Evolutionary conservation across 2,113 vertebrate species (phyloP).

Genomic region (Origma solitaria): DNA sequence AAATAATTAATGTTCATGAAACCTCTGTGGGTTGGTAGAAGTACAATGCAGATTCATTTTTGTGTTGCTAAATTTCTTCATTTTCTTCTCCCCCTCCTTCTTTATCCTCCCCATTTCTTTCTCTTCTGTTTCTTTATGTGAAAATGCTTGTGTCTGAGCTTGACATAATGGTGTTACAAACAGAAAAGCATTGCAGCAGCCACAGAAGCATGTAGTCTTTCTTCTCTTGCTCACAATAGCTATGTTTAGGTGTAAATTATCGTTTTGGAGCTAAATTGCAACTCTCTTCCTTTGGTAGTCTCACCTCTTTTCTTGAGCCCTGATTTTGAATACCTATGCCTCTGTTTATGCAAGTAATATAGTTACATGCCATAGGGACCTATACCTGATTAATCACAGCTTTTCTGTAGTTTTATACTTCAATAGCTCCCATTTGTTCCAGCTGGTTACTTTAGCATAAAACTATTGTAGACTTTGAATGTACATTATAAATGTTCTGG

Average conservation of each 20-base stretch:
- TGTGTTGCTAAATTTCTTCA: background rate
- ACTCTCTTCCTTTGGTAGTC: background rate
- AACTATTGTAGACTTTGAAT: background rate
- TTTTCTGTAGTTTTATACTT: conserved; percentile 5
- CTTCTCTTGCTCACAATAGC: background rate
- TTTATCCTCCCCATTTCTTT: background rate
- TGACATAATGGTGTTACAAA: background rate
- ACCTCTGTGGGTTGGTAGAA: background rate
- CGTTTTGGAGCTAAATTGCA: background rate
- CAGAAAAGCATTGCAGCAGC: background rate
- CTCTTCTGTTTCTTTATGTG: background rate
- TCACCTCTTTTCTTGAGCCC: background rate
- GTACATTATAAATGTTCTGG: background rate
- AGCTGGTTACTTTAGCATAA: conserved; percentile 13
- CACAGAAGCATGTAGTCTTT: background rate
- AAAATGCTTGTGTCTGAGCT: background rate
- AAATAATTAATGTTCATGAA: background rate
- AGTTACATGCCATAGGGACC: background rate
- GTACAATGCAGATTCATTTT: background rate
- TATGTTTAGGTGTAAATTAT: background rate
- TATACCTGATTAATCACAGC: conserved; percentile 25
- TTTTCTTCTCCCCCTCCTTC: background rate
- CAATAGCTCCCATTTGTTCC: conserved; percentile 30
- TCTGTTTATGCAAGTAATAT: background rate
- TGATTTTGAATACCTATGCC: background rate